Base-by-base conservation (phyloP, 2,888 invertebrate species). In the Gasteruption jaculator region DNA sequence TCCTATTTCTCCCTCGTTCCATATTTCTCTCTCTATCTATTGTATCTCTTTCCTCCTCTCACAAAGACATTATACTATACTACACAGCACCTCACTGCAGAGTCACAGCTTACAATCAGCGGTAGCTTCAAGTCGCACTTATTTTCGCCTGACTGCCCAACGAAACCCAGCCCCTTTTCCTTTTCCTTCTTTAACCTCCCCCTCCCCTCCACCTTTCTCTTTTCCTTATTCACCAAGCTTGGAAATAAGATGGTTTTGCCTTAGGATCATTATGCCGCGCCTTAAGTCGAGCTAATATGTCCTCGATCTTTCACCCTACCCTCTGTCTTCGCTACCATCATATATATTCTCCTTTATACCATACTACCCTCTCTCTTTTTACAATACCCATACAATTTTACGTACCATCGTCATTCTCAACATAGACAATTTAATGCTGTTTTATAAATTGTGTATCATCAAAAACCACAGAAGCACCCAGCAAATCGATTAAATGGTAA, bases 241-340 rank as follows among this genome's bases (percentile, higher is more conserved):
- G 36, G 53, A 54, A 54, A 57, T 55, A 57, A 63, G 61, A 65
- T 54, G 60, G 58, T 59, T 61, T 64, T 52, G 60, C 55, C 58
- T 46, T 49, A 48, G 58, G 63, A 67, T 68, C 67, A 65, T 68
- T 68, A 68, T 60, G 60, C 60, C 58, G 58, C 66, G 66, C 61
- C 68, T 68, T 68, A 69, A 69, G 70, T 69, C 65, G 68, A 69
- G 67, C 68, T 69, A 70, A 70, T 69, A 68, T 64, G 63, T 62
- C 55, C 62, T 58, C 51, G 40, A 31, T 29, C 33, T 38, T 41
- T 43, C 52, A 41, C 41, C 48, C 33, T 44, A 32, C 46, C 38
- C 45, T 29, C 46, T 41, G 45, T 47, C 47, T 46, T 30, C 21
- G n/a, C n/a, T n/a, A n/a, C 20, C 18, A 30, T 38, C 46, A 46